Conservation (phyloP, 2,113 vertebrate genomes). For the Pteruthius melanotis region DNA sequence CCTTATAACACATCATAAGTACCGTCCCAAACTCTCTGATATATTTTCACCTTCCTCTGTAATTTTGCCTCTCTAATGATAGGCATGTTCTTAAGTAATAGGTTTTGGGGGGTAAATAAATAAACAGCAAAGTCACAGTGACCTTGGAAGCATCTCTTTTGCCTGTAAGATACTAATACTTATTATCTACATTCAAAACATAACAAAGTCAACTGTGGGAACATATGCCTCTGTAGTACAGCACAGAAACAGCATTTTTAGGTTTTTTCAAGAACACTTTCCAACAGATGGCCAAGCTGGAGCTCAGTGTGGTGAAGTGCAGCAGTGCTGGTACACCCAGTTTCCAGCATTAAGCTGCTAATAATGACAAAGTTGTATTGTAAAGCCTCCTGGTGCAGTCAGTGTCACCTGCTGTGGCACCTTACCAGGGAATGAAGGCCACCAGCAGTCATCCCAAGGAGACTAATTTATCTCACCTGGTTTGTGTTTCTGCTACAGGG, state of each 20-base stretch:
- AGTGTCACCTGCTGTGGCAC: neutral
- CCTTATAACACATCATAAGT: neutral
- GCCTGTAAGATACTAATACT: neutral
- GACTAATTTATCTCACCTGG: constrained; percentile 8
- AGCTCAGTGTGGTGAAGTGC: neutral
- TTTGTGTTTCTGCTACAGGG: neutral
- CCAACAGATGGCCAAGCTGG: neutral
- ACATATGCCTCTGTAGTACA: neutral
- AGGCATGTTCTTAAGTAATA: neutral
- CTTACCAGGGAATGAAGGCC: neutral
- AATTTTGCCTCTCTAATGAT: neutral
- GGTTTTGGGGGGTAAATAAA: neutral
- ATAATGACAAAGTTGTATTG: neutral
- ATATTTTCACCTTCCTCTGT: neutral
- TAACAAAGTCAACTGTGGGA: neutral
- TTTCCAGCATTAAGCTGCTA: neutral
- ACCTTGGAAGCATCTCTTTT: neutral
- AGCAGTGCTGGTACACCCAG: neutral
- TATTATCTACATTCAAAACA: neutral
- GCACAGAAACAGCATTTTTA: neutral
- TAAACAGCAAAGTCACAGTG: neutral
- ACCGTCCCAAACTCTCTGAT: neutral
- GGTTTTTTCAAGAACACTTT: neutral
- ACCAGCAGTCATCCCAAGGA: neutral
- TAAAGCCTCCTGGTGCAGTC: neutral